Percentiles rank a stretch among this genome's conserved stretches.
phyloP scores from a whole-genome alignment of 2,113 vertebrate species.

The Corapipo altera region DNA sequence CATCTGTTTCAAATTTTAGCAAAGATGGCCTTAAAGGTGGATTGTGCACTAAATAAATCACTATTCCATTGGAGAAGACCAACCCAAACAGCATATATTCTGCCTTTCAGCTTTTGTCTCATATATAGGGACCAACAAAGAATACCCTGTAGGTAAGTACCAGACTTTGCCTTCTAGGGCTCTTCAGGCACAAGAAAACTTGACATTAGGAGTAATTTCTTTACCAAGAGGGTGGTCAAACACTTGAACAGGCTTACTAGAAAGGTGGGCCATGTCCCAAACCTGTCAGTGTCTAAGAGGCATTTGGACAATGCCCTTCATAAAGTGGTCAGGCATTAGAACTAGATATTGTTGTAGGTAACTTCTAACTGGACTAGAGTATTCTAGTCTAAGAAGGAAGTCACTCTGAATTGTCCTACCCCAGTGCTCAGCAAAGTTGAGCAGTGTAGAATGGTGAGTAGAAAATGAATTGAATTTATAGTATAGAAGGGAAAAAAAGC shows the following conservation, averaged over 20 bases:
- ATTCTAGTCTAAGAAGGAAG: background rate
- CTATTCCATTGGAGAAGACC: background rate
- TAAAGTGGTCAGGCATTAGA: background rate
- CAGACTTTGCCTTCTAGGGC: background rate
- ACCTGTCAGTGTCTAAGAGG: background rate
- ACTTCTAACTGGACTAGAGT: background rate
- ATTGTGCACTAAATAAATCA: background rate
- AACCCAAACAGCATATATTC: background rate
- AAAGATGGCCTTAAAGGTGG: background rate
- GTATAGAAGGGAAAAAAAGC: background rate
- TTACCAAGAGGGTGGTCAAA: background rate
- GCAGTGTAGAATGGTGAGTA: background rate
- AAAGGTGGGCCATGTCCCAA: background rate
- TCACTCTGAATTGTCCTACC: background rate
- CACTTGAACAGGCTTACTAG: background rate
- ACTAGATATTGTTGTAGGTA: accelerated
- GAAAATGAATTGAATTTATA: background rate
- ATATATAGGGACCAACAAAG: background rate
- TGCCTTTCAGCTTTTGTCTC: background rate
- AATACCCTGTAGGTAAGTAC: background rate
- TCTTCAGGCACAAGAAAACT: background rate
- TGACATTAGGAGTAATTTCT: background rate
- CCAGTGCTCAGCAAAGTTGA: background rate
- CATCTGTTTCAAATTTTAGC: background rate
- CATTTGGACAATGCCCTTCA: background rate